A percentile compares a stretch with the other conserved stretches of the same genome.
Conservation (phyloP, 1,140 invertebrate genomes). For the Tetranychus cinnabarinus region DNA sequence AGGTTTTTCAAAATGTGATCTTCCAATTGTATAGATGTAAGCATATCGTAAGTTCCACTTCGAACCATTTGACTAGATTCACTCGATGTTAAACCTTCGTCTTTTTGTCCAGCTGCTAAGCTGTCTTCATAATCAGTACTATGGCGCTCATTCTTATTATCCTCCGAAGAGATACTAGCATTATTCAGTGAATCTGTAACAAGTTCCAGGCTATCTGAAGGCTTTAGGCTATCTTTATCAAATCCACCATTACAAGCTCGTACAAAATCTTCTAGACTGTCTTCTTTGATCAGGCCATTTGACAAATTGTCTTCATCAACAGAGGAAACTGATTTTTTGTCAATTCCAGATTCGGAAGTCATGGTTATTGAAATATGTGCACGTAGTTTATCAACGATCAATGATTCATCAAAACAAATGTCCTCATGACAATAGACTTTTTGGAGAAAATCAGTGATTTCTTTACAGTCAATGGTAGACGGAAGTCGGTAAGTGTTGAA, state of each 20-base stretch:
- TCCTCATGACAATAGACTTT: not conserved
- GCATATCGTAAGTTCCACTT: slow-evolving; percentile 13
- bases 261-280: not conserved
- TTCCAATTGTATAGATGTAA: slow-evolving; percentile 7
- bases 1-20: not conserved
- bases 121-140: not conserved
- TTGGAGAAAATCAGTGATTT: not conserved
- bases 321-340: not conserved
- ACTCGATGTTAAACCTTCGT: not conserved
- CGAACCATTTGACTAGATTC: slow-evolving; percentile 10
- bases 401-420: not conserved
- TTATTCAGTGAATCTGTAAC: not conserved
- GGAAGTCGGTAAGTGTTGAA: not conserved
- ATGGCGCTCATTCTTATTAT: not conserved
- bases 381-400: not conserved
- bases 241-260: not conserved
- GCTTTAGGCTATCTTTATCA: not conserved
- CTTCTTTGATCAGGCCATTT: not conserved
- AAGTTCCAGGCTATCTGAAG: not conserved
- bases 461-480: not conserved
- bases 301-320: not conserved
- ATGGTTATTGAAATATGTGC: not conserved
- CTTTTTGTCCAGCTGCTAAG: not conserved
- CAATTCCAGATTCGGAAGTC: not conserved
- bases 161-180: not conserved